Evolutionary conservation across 2,113 vertebrate species (phyloP).

Genomic region (Ranitomeya variabilis): DNA sequence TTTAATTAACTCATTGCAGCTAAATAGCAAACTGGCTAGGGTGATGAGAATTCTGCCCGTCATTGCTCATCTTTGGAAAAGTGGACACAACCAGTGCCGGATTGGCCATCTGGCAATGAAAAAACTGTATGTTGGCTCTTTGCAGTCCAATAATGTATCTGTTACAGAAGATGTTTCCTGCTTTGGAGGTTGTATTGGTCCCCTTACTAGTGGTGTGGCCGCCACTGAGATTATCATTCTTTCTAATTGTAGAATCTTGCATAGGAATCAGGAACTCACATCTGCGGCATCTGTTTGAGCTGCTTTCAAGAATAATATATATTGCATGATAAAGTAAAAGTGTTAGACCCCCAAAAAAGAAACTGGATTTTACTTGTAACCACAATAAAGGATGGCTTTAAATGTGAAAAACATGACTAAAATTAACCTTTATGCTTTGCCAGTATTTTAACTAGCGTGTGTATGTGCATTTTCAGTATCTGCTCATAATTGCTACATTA

Average conservation of each 20-base stretch:
- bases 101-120: too few species aligned
- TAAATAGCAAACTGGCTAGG: too few species aligned
- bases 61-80: too few species aligned
- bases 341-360: slow-evolving; percentile 35
- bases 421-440: slow-evolving; percentile 9
- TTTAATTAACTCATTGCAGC: too few species aligned
- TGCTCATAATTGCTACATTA: slow-evolving; percentile 5
- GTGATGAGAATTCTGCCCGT: too few species aligned
- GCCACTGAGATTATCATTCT: background rate
- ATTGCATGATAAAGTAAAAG: slow-evolving; percentile 2
- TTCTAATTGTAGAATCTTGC: background rate
- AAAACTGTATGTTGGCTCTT: too few species aligned
- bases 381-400: slow-evolving; percentile 12
- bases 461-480: background rate
- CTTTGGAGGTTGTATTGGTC: too few species aligned
- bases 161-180: too few species aligned
- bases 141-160: too few species aligned
- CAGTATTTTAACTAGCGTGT: background rate
- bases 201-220: too few species aligned
- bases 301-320: slow-evolving; percentile 10
- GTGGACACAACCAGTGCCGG: too few species aligned
- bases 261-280: background rate
- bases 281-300: slow-evolving; percentile 12
- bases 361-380: slow-evolving; percentile 41
- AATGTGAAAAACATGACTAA: slow-evolving; percentile 23